phyloP scores from a whole-genome alignment of 2,797 vertebrate genomes.

The Limosa lapponica region DNA sequence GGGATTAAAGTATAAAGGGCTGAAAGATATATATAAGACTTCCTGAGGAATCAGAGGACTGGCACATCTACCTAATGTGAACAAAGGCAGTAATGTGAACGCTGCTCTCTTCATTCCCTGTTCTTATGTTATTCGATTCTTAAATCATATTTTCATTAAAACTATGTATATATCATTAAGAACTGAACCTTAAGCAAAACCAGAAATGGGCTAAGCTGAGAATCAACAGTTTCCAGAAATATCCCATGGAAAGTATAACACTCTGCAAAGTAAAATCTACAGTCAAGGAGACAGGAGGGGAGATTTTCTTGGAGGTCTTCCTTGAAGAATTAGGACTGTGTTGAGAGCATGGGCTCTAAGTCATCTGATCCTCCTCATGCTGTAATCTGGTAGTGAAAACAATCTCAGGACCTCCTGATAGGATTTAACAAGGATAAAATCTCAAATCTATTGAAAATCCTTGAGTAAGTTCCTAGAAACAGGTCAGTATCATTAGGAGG shows the following conservation, averaged over 20 bases:
- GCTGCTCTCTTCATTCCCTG: neutral
- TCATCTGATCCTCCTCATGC: conserved; percentile 25
- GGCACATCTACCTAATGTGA: neutral
- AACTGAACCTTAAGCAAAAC: neutral
- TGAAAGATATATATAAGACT: neutral
- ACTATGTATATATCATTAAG: neutral
- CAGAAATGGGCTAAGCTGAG: neutral
- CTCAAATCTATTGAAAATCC: conserved; percentile 19
- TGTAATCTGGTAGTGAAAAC: neutral
- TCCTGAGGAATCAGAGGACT: neutral
- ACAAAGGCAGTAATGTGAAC: neutral
- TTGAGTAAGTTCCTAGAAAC: conserved; percentile 4
- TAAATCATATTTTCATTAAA: conserved; percentile 20
- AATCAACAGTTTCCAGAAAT: neutral
- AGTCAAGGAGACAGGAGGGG: neutral
- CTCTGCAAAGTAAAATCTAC: neutral
- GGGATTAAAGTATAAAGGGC: neutral
- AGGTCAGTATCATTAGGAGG: neutral
- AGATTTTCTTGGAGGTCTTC: neutral
- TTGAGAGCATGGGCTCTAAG: neutral
- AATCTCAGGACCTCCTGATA: neutral
- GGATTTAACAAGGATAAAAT: conserved; percentile 37
- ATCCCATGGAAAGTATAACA: neutral
- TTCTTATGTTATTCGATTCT: neutral
- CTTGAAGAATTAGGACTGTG: neutral